Percentiles rank a stretch among this genome's conserved stretches.
Evolutionary conservation across 2,797 vertebrate species (phyloP).

Genomic region (Tokudaia tokunoshimensis): DNA sequence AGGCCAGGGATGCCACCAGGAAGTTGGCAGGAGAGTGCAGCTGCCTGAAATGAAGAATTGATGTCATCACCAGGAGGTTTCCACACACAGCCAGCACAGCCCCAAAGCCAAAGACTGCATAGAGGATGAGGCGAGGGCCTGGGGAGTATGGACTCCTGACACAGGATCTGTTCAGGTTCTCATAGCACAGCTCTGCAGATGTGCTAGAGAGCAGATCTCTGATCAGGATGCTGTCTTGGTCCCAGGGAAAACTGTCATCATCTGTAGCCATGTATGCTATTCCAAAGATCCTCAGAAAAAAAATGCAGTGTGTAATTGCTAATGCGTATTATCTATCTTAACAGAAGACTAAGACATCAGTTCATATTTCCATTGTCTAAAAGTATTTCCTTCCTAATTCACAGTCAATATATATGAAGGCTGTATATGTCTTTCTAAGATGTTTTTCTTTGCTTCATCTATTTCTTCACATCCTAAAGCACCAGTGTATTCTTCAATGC

Average conservation of each 20-base stretch:
- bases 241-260: background rate
- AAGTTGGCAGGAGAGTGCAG: constrained; percentile 90
- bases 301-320: background rate
- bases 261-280: background rate
- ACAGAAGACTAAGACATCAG: background rate
- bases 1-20: constrained; percentile 59
- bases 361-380: background rate
- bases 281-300: background rate
- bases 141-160: constrained; percentile 84
- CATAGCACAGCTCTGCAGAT: constrained; percentile 82
- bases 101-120: constrained; percentile 82
- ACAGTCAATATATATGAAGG: too few species aligned
- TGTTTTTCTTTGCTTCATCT: background rate
- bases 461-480: background rate
- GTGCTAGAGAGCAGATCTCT: rapidly evolving
- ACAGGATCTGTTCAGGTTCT: constrained; percentile 86
- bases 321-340: background rate
- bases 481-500: background rate
- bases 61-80: constrained; percentile 91
- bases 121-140: constrained; percentile 82
- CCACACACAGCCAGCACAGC: constrained; percentile 84
- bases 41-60: constrained; percentile 92
- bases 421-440: too few species aligned
- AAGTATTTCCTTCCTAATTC: background rate
- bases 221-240: background rate